Evolutionary conservation across 2,797 vertebrate species (phyloP), one percentile per base, ranked within the genome.

Genomic region (Sebastolobus alascanus): DNA sequence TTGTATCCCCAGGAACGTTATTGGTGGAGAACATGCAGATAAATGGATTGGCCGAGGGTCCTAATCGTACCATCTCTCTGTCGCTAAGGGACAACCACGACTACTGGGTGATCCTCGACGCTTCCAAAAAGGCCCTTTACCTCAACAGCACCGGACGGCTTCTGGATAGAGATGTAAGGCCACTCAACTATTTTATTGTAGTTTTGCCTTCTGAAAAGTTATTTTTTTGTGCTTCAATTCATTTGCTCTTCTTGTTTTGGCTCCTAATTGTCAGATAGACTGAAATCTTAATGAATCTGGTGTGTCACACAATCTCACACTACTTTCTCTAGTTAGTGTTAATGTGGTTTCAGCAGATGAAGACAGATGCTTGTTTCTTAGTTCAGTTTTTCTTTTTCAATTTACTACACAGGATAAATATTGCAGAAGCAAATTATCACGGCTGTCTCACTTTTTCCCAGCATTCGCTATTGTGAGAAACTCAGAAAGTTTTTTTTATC

Each of bases 11-110:
- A 98, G 97, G 97, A 90, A 98, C 97, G 0, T 92, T 98, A 87
- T 79, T 98, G 89, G 97, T 98, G 91, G 97, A 97, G 88, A 97
- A 96, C 80, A 97, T 98, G 97, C 95, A 97, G 91, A 98, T 98
- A 84, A 98, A 98, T 79, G 97, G 97, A 1, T 95, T 96, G 38
- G 97, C 97, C 0, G 92, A 96, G 79, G 97, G 97, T 72, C 95
- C 95, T 0, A 90, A 96, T 38, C 97, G 96, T 11, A 98, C 97
- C 81, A 98, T 98, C 22, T 96, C 97, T 61, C 94, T 98, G 58
- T 96, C 96, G 13, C 88, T 98, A 40, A 96, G 96, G 92, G 97
- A 97, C 91, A 98, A 98, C n/a, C 18, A 93, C 1, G 90, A 97
- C 89, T 95, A 96, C 87, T 98, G 97, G 97, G 97, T 98, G 89